These are phyloP conservation scores for Laupala kohalensis DNA, from an alignment of 1,140 invertebrate species.

Conservation along the genomic window DNA sequence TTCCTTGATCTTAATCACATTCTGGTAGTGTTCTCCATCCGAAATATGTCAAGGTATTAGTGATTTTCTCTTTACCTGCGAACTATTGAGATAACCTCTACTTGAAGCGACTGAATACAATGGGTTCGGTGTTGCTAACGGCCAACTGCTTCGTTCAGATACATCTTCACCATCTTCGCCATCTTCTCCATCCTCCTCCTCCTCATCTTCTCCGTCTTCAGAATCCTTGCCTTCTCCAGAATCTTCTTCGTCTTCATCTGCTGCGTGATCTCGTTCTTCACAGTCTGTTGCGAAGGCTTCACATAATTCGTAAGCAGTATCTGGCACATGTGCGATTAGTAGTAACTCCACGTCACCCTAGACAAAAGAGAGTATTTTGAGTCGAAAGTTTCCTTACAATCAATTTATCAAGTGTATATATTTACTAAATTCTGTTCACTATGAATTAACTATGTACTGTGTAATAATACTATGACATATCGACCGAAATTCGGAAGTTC, in stretches of 20 bases:
- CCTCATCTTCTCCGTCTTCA: constrained; percentile 8
- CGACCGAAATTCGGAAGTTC: no score
- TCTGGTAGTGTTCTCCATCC: no score
- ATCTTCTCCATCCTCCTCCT: constrained; percentile 5
- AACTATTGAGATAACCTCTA: background rate
- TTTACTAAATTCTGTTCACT: no score
- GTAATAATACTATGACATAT: no score
- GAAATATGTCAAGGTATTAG: no score
- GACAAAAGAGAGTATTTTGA: background rate
- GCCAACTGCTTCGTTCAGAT: background rate
- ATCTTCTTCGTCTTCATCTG: background rate
- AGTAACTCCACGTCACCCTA: constrained; percentile 68
- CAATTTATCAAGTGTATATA: no score
- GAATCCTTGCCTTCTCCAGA: background rate
- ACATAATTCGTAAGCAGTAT: constrained; percentile 69
- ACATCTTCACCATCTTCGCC: background rate
- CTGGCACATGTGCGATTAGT: constrained; percentile 53
- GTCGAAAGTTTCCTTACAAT: no score
- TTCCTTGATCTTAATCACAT: no score
- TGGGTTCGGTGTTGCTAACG: background rate
- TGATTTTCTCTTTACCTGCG: no score
- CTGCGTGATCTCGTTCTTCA: constrained; percentile 13
- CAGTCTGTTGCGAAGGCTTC: constrained; percentile 50
- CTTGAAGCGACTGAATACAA: background rate
- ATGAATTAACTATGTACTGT: no score